These are phyloP conservation scores for Isurus oxyrinchus DNA, from an alignment of 2,113 vertebrate species.

Conservation along the genomic window DNA sequence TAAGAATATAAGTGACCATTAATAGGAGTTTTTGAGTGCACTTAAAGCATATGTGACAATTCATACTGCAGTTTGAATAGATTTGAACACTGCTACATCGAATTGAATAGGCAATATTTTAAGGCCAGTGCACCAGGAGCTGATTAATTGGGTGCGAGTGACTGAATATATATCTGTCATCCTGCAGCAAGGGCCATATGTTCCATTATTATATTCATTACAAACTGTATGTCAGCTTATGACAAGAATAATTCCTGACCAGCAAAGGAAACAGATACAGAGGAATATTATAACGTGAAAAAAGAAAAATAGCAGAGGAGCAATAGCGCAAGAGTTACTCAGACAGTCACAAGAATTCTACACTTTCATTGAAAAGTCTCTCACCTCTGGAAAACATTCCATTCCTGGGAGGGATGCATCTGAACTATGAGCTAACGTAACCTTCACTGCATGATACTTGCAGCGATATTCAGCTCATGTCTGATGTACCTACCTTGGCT, in stretches of 20 bases:
- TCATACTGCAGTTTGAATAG: neutral
- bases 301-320: slow-evolving; percentile 52
- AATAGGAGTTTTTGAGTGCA: neutral
- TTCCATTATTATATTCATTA: slow-evolving; percentile 54
- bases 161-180: slow-evolving; percentile 51
- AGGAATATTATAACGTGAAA: slow-evolving; percentile 47
- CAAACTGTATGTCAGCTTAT: slow-evolving; percentile 48
- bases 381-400: slow-evolving; percentile 43
- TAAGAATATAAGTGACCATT: neutral
- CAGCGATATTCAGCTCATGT: slow-evolving; percentile 37
- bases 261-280: slow-evolving; percentile 48
- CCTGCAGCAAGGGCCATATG: slow-evolving; percentile 56
- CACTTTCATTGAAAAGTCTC: slow-evolving; percentile 47
- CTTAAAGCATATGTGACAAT: slow-evolving; percentile 5
- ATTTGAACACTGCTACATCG: slow-evolving; percentile 12
- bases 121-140: slow-evolving; percentile 46
- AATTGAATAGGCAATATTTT: slow-evolving; percentile 41
- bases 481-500: neutral
- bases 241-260: slow-evolving; percentile 56
- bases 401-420: slow-evolving; percentile 38
- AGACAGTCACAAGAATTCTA: slow-evolving; percentile 48
- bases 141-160: slow-evolving; percentile 60
- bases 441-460: slow-evolving; percentile 25
- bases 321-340: slow-evolving; percentile 41
- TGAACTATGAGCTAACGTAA: slow-evolving; percentile 43